Evolutionary conservation across 1,140 invertebrate species (phyloP).

Genomic region (Saxidomus purpurata): DNA sequence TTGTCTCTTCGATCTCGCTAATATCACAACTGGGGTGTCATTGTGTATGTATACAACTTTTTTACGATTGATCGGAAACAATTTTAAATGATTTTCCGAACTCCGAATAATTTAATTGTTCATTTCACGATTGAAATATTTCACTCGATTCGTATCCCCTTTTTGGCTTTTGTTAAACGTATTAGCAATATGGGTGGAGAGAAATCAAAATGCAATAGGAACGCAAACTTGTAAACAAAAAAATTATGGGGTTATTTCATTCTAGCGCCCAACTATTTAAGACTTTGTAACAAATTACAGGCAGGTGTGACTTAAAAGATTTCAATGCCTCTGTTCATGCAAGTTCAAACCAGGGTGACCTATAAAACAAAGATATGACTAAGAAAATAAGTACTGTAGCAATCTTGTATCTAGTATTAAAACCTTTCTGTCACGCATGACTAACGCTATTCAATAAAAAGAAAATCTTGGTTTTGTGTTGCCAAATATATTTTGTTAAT

Average conservation of each 20-base stretch:
- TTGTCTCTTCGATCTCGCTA: not conserved
- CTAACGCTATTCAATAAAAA: slow-evolving; percentile 9
- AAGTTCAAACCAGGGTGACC: slow-evolving; percentile 14
- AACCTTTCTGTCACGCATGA: slow-evolving; percentile 19
- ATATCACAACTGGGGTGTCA: slow-evolving; percentile 10
- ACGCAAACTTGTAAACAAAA: not conserved
- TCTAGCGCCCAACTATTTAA: not conserved
- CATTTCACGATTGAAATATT: not conserved
- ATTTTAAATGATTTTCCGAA: not conserved
- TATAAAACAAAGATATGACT: slow-evolving; percentile 8
- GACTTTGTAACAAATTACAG: not conserved
- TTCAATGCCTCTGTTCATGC: slow-evolving; percentile 9
- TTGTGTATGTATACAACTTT: slow-evolving; percentile 3
- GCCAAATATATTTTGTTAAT: slow-evolving; percentile 36
- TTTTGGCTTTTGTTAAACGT: not conserved
- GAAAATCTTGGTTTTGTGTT: slow-evolving; percentile 12
- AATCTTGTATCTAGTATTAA: slow-evolving; percentile 33
- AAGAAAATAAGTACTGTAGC: slow-evolving; percentile 31
- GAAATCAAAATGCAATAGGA: not conserved
- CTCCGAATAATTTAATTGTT: not conserved
- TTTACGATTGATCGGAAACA: not conserved
- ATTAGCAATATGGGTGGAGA: not conserved
- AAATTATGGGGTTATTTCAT: not conserved
- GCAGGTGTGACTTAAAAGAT: slow-evolving; percentile 12
- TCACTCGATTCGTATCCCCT: not conserved